phyloP scores from a whole-genome alignment of 2,113 vertebrate genomes.

The Cervus canadensis region DNA sequence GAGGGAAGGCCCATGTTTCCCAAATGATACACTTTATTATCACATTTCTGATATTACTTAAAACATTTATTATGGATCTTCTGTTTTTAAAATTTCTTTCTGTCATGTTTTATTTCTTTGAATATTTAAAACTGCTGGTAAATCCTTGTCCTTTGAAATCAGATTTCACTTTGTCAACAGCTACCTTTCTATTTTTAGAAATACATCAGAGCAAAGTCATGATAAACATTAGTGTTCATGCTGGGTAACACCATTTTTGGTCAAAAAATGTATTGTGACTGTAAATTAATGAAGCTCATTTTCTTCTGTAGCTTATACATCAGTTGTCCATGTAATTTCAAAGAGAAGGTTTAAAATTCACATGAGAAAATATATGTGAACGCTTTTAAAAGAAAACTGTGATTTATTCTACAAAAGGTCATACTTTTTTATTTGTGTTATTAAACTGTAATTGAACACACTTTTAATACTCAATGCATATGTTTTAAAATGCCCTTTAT shows the following conservation, averaged over 20 bases:
- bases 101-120: background rate
- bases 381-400: background rate
- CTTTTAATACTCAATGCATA: background rate
- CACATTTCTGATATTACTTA: background rate
- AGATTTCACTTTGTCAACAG: background rate
- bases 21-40: background rate
- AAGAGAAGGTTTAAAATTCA: constrained; percentile 2
- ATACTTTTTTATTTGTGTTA: background rate
- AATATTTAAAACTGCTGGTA: background rate
- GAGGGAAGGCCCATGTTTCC: background rate
- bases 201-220: background rate
- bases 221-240: background rate
- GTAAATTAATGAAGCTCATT: constrained; percentile 36
- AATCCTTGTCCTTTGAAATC: background rate
- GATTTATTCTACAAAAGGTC: background rate
- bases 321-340: background rate
- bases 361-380: background rate
- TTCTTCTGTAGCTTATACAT: background rate
- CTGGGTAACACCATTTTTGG: background rate
- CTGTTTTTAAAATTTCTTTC: background rate
- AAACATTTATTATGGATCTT: background rate
- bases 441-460: background rate
- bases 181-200: constrained; percentile 45
- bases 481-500: background rate
- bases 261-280: constrained; percentile 27